phyloP scores from a whole-genome alignment of 2,113 vertebrate species.

The Collichthys lucidus region DNA sequence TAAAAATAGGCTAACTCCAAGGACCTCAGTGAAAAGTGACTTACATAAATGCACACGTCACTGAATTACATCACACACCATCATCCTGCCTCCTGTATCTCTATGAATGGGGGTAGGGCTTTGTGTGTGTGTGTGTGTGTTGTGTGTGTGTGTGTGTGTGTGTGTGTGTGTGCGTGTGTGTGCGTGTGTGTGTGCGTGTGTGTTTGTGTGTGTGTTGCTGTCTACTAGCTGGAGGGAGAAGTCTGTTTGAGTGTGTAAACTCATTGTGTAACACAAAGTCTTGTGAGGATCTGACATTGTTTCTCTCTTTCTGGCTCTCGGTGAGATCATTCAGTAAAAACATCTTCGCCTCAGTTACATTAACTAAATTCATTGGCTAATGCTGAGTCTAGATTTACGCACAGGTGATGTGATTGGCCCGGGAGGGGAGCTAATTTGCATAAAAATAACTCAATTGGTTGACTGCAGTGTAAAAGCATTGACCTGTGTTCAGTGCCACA shows the following conservation, averaged over 20 bases:
- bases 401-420: conserved; percentile 60
- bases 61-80: conserved; percentile 73
- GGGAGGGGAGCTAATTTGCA: conserved; percentile 71
- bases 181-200: conserved; percentile 12
- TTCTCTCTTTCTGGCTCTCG: conserved; percentile 63
- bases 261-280: too few relatives aligned
- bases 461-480: conserved; percentile 77
- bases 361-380: conserved; percentile 55
- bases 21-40: conserved; percentile 59
- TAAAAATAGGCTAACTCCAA: conserved; percentile 69
- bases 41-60: conserved; percentile 78
- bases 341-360: conserved; percentile 61
- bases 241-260: conserved; percentile 55
- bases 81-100: conserved; percentile 45
- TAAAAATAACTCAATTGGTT: conserved; percentile 78
- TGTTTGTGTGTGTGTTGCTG: conserved; percentile 27
- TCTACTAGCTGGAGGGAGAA: conserved; percentile 49
- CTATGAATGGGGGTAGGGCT: conserved; percentile 66
- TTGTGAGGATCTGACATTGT: conserved; percentile 13
- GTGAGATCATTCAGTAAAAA: conserved; percentile 77
- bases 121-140: conserved; percentile 22
- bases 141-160: conserved; percentile 18
- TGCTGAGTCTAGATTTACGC: conserved; percentile 68
- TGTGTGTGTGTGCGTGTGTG: conserved; percentile 21
- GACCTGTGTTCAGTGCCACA: conserved; percentile 78